These are phyloP conservation scores for Parauchenoglanis punctatus DNA, from an alignment of 2,797 vertebrate genomes.

Conservation along the genomic window DNA sequence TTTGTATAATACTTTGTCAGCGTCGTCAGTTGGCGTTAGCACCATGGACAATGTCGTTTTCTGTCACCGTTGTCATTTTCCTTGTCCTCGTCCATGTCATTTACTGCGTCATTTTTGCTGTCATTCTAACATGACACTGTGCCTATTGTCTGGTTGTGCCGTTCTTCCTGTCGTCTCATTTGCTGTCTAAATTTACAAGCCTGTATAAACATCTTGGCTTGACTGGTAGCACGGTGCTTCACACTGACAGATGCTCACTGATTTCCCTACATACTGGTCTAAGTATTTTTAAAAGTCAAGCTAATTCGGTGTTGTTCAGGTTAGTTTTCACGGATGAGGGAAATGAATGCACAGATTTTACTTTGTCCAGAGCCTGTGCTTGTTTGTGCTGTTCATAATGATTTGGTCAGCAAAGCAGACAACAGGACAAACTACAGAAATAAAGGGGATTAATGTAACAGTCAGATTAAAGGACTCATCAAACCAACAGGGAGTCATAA, in stretches of 20 bases:
- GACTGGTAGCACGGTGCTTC: background rate
- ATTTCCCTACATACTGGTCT: background rate
- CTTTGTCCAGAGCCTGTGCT: background rate
- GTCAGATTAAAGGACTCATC: background rate
- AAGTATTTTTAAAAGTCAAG: background rate
- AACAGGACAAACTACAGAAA: background rate
- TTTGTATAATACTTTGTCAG: conserved; percentile 6
- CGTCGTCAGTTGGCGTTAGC: background rate
- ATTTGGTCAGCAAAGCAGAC: background rate
- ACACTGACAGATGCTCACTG: background rate
- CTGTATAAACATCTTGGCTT: background rate
- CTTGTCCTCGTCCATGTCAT: background rate
- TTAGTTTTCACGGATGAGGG: background rate
- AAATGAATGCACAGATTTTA: background rate
- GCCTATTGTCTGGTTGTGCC: background rate
- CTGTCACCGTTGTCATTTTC: background rate
- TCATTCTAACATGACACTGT: background rate
- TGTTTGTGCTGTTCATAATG: too few relatives aligned
- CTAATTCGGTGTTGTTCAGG: background rate
- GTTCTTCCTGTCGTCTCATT: background rate
- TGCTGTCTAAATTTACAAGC: conserved; percentile 2
- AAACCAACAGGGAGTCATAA: background rate
- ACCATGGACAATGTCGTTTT: too few relatives aligned
- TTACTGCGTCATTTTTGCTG: background rate
- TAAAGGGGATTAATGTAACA: background rate